Conservation (phyloP, 1,140 invertebrate genomes). For the Dendrolimus punctatus region DNA sequence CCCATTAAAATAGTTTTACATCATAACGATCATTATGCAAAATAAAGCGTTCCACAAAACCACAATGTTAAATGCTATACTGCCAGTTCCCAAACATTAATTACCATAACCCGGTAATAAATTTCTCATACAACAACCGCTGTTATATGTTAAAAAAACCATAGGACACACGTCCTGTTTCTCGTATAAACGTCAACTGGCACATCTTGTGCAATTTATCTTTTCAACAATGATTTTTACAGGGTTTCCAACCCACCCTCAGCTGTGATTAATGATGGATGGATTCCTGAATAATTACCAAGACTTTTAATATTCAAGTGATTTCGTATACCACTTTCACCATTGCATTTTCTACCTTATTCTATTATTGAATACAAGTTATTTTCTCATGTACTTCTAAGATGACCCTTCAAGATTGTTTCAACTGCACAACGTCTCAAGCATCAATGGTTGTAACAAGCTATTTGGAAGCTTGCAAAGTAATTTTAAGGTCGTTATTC, state of each 20-base stretch:
- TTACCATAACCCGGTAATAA: background rate
- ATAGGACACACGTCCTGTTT: constrained; percentile 3
- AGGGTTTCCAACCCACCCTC: constrained; percentile 54
- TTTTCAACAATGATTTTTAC: constrained; percentile 69
- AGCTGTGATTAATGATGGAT: constrained; percentile 69
- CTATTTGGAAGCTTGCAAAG: constrained; percentile 13
- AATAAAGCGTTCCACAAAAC: too few relatives aligned
- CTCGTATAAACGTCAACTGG: constrained; percentile 44
- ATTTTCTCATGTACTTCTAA: constrained; percentile 25
- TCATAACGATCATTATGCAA: too few relatives aligned
- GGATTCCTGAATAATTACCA: constrained; percentile 72
- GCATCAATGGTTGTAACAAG: background rate
- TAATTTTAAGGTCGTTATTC: constrained; percentile 19
- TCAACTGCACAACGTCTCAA: constrained; percentile 26
- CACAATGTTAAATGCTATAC: too few relatives aligned
- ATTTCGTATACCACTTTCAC: constrained; percentile 24
- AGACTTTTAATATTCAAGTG: constrained; percentile 72
- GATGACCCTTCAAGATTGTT: constrained; percentile 56
- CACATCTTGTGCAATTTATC: constrained; percentile 64
- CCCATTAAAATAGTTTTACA: too few relatives aligned
- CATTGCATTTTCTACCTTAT: constrained; percentile 15
- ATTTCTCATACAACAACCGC: constrained; percentile 1
- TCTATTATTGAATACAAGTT: constrained; percentile 21
- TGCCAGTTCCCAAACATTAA: too few relatives aligned
- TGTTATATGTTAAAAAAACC: constrained; percentile 7